A percentile compares a stretch with the other conserved stretches of the same genome.
phyloP scores from a whole-genome alignment of 1,140 invertebrate genomes.

The Eufriesea mexicana region DNA sequence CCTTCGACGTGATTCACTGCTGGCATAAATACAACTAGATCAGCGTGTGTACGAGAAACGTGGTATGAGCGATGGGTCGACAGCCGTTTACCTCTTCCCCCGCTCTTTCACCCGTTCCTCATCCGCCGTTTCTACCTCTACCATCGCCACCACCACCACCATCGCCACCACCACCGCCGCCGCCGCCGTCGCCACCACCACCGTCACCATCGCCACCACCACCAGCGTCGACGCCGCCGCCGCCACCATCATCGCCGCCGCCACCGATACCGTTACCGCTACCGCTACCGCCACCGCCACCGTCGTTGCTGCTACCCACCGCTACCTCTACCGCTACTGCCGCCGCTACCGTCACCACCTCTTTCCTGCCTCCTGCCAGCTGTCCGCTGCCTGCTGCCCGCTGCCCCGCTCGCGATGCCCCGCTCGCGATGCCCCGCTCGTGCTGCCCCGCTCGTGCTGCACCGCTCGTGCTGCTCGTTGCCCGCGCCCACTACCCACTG shows the following conservation, averaged over 20 bases:
- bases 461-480: background rate
- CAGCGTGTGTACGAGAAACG: conserved; percentile 77
- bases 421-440: too few species aligned
- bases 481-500: background rate
- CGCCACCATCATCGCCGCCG: conserved; percentile 28
- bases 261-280: too few species aligned
- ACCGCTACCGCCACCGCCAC: background rate
- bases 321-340: background rate
- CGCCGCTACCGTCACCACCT: conserved; percentile 6
- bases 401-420: background rate
- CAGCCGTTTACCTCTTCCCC: conserved; percentile 62
- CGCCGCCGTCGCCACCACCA: background rate
- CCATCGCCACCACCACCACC: conserved; percentile 1
- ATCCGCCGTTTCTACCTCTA: conserved; percentile 46
- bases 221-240: too few species aligned
- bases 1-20: conserved; percentile 81
- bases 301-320: too few species aligned
- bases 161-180: background rate
- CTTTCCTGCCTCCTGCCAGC: background rate
- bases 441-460: too few species aligned
- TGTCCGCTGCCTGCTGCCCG: background rate
- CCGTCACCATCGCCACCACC: background rate
- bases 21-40: conserved; percentile 82
- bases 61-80: conserved; percentile 80
- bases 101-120: conserved; percentile 24